Conservation (phyloP, 2,113 vertebrate genomes). For the Nipponia nippon region DNA sequence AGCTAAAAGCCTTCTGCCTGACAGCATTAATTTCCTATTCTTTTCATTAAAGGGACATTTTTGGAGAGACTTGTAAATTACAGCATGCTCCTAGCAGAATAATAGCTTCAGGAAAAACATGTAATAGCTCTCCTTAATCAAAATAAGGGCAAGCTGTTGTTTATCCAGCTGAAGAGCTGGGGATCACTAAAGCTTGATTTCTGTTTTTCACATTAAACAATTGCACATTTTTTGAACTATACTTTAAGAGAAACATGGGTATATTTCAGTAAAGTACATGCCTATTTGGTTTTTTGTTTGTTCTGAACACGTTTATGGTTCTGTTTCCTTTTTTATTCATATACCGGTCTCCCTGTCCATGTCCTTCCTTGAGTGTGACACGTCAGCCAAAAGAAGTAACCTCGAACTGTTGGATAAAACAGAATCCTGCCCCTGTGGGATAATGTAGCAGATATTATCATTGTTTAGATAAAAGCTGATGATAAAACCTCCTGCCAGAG, state of each 20-base stretch:
- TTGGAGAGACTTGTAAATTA: slow-evolving; percentile 72
- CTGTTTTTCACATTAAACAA: slow-evolving; percentile 23
- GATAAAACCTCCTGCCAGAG: slow-evolving; percentile 1
- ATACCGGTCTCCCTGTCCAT: neutral
- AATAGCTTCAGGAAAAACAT: slow-evolving; percentile 70
- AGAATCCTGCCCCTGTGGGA: neutral
- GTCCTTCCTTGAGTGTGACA: neutral
- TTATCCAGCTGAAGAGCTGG: slow-evolving; percentile 61
- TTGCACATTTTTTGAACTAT: rapidly evolving
- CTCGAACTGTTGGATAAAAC: neutral
- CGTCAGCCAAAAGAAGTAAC: neutral
- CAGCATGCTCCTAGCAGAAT: slow-evolving; percentile 54
- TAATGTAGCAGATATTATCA: neutral
- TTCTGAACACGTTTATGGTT: neutral
- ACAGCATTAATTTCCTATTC: slow-evolving; percentile 74
- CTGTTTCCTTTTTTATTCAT: neutral
- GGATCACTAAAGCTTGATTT: slow-evolving; percentile 29
- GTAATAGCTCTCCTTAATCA: slow-evolving; percentile 74
- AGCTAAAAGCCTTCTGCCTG: slow-evolving; percentile 65
- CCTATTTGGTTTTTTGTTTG: neutral
- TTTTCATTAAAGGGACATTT: slow-evolving; percentile 70
- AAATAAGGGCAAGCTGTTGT: slow-evolving; percentile 68
- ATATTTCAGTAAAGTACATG: neutral
- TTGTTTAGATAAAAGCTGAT: slow-evolving; percentile 17
- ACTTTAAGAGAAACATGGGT: neutral